Evolutionary conservation across 2,113 vertebrate species (phyloP).

Genomic region (Penelope pileata): DNA sequence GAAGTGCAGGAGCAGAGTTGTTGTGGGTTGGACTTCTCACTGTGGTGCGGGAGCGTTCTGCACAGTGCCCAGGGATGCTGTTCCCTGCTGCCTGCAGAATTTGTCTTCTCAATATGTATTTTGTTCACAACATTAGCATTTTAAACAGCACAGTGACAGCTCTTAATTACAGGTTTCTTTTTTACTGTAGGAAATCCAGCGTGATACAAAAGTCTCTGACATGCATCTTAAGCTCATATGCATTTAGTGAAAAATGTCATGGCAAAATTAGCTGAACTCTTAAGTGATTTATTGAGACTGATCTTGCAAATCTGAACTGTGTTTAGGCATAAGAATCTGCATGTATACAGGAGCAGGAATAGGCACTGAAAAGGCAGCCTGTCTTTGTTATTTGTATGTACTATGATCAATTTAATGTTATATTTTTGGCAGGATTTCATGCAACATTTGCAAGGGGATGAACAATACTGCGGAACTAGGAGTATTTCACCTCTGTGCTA

Average conservation of each 20-base stretch:
- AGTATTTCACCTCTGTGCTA: neutral
- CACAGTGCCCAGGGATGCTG: neutral
- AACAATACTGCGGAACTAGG: neutral
- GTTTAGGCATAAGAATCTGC: neutral
- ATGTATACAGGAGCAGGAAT: neutral
- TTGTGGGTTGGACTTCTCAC: neutral
- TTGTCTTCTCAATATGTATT: neutral
- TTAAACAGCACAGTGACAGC: neutral
- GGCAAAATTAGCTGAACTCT: neutral
- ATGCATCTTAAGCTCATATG: neutral
- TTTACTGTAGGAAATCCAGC: neutral
- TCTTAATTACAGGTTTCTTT: neutral
- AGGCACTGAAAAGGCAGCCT: neutral
- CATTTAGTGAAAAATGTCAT: neutral
- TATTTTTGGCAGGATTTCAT: neutral
- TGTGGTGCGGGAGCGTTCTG: neutral
- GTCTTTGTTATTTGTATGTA: neutral
- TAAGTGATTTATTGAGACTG: neutral
- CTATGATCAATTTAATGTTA: neutral
- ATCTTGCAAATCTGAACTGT: neutral
- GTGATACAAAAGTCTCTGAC: neutral
- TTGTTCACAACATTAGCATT: neutral
- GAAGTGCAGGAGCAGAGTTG: neutral
- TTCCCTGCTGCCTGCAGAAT: neutral
- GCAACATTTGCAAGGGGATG: neutral